These are phyloP conservation scores for Wiebesia pumilae DNA, from an alignment of 1,140 invertebrate species.

Conservation along the genomic window DNA sequence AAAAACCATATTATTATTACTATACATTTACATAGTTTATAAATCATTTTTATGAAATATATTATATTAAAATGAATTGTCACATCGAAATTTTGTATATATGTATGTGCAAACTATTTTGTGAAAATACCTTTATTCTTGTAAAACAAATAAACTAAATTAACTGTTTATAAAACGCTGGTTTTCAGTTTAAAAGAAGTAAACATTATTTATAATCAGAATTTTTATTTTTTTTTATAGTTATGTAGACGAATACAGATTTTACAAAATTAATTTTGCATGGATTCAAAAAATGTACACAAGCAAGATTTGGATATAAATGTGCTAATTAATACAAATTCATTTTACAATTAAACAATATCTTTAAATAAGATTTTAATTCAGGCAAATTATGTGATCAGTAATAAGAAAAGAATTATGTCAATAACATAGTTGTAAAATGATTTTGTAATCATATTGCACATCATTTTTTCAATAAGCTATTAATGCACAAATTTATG, in stretches of 20 bases:
- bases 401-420: not conserved
- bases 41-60: not conserved
- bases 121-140: constrained; percentile 21
- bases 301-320: constrained; percentile 4
- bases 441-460: constrained; percentile 24
- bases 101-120: constrained; percentile 27
- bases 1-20: not conserved
- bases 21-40: not conserved
- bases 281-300: constrained; percentile 11
- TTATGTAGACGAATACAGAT: constrained; percentile 50
- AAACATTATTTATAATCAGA: constrained; percentile 27
- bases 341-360: constrained; percentile 1
- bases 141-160: constrained; percentile 35
- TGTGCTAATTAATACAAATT: constrained; percentile 9
- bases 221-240: constrained; percentile 50
- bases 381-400: not conserved
- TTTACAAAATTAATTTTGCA: constrained; percentile 49
- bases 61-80: constrained; percentile 25
- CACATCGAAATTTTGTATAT: constrained; percentile 13
- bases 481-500: constrained; percentile 41
- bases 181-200: not conserved
- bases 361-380: not conserved
- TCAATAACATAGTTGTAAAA: not conserved
- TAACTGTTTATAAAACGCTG: not conserved
- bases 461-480: constrained; percentile 17